phyloP scores from a whole-genome alignment of 2,797 vertebrate genomes.

The Coluber constrictor region DNA sequence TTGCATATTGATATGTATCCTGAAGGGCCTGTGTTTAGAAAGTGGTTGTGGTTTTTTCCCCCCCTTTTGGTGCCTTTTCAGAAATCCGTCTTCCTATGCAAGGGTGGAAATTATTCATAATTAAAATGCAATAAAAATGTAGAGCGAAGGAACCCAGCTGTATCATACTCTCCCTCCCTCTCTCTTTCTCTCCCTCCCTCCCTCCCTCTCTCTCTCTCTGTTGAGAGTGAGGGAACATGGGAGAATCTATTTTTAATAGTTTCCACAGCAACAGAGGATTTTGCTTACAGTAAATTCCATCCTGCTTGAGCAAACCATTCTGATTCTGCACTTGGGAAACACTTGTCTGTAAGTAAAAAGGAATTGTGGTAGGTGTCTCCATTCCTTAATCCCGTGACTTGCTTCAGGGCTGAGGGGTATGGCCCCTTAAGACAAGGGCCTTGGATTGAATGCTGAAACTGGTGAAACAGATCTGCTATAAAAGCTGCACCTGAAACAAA shows the following conservation, averaged over 20 bases:
- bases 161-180: slow-evolving; percentile 28
- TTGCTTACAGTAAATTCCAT: slow-evolving; percentile 71
- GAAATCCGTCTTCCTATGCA: slow-evolving; percentile 62
- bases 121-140: slow-evolving; percentile 74
- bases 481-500: neutral
- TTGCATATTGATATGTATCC: slow-evolving; percentile 70
- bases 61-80: slow-evolving; percentile 36
- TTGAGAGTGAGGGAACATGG: slow-evolving; percentile 38
- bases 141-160: slow-evolving; percentile 69
- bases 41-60: slow-evolving; percentile 17
- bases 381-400: slow-evolving; percentile 36
- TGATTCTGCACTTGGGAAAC: slow-evolving; percentile 59
- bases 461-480: neutral
- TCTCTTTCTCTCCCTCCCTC: neutral
- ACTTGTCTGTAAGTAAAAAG: slow-evolving; percentile 4
- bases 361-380: slow-evolving; percentile 19
- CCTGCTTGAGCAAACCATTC: slow-evolving; percentile 57
- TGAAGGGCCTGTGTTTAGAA: slow-evolving; percentile 56
- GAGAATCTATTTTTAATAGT: slow-evolving; percentile 76
- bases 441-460: neutral
- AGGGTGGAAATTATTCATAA: slow-evolving; percentile 73
- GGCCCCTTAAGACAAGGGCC: neutral
- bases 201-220: neutral
- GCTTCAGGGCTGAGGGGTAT: slow-evolving; percentile 25
- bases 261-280: slow-evolving; percentile 69